These are phyloP conservation scores for Listronotus oregonensis DNA, from an alignment of 1,140 invertebrate species.

Conservation along the genomic window DNA sequence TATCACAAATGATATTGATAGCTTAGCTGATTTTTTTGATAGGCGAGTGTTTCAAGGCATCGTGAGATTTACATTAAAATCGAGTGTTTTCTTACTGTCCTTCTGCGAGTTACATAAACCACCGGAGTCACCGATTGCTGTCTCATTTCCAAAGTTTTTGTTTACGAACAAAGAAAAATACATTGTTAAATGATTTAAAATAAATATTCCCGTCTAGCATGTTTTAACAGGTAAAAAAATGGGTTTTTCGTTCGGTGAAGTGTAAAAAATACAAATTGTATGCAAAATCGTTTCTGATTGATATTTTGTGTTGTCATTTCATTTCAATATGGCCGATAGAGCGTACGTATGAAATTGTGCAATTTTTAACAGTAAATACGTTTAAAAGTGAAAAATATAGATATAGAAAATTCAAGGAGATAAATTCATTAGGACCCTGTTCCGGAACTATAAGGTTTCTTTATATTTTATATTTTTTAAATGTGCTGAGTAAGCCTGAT, in stretches of 20 bases:
- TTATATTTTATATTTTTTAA: background rate
- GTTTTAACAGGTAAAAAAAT: too few species aligned
- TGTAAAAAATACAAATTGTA: background rate
- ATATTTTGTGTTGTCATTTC: conserved; percentile 45
- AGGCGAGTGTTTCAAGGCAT: background rate
- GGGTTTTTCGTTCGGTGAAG: background rate
- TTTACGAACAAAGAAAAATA: too few species aligned
- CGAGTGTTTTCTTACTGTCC: too few species aligned
- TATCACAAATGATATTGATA: background rate
- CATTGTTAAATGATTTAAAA: too few species aligned
- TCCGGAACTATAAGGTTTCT: background rate
- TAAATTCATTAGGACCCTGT: conserved; percentile 24
- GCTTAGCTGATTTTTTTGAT: background rate
- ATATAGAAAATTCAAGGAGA: conserved; percentile 9
- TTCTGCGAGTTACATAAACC: too few species aligned
- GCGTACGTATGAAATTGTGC: conserved; percentile 42
- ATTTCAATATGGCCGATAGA: conserved; percentile 49
- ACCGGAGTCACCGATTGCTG: too few species aligned
- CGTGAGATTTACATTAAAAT: too few species aligned
- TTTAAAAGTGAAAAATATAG: background rate
- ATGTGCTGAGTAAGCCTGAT: conserved; percentile 1
- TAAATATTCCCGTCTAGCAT: too few species aligned
- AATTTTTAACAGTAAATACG: conserved; percentile 26
- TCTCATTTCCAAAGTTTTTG: too few species aligned
- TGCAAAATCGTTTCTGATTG: conserved; percentile 13